Base-by-base conservation (phyloP, 2,113 vertebrate genomes). In the Recurvirostra avosetta region DNA sequence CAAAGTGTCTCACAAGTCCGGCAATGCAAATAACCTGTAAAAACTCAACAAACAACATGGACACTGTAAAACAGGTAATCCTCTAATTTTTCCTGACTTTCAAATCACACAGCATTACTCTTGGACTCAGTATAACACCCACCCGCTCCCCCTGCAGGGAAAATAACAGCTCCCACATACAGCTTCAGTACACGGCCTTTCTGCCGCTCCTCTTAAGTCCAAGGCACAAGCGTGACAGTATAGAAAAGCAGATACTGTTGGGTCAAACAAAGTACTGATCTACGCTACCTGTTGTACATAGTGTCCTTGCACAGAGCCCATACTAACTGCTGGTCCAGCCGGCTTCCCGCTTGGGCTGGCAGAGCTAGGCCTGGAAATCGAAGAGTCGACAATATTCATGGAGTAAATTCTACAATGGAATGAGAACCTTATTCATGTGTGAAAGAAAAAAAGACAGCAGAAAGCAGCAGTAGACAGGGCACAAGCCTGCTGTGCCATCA, bases 271-370 rank as follows among this genome's bases (percentile, higher is more conserved):
- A 83, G 79, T 18, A n/a, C n/a, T 76, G 53, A 16, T 56, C 67
- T 89, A 70, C 86, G 70, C 97, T 98, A 99, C 99, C 99, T 99
- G 99, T 66, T 99, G 99, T 65, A 99, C 94, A 89, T 99, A 99
- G 98, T 99, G 99, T 98, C 99, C 98, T 81, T 99, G 99, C 84
- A 99, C 98, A 96, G 99, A 98, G 92, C 98, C 99, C 93, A 99
- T 97, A 59, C 97, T 96, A 95, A 98, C 97, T 96, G 98, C 98
- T 88, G 98, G 98, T 98, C 99, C 99, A 86, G 99, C 98, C 8
- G 98, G 96, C 96, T 99, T 99, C 95, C 99, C 99, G 86, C 99
- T 99, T 94, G 99, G 99, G 97, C 99, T 99, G 96, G 99, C 99
- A 97, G 99, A 99, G 84, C 99, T 99, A 97, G 99, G 99, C 98